Percentiles rank a stretch among this genome's conserved stretches.
phyloP scores from a whole-genome alignment of 2,888 invertebrate genomes.

The Ypsolopha sequella region DNA sequence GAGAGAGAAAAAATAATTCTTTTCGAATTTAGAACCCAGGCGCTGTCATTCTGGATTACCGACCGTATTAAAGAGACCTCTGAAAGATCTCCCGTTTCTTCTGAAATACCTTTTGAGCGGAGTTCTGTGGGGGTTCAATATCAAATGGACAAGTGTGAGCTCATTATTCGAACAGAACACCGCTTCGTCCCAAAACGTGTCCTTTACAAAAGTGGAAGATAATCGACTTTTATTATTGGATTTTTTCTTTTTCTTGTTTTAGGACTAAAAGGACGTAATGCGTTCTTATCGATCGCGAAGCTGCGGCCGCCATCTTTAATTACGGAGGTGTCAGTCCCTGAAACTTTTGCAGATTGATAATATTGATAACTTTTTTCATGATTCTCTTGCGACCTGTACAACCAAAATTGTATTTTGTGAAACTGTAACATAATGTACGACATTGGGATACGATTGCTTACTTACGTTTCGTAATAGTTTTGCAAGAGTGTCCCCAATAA shows the following conservation, averaged over 20 bases:
- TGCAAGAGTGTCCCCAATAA: too few species aligned
- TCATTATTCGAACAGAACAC: constrained; percentile 32
- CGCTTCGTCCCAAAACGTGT: constrained; percentile 39
- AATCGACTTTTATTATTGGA: constrained; percentile 30
- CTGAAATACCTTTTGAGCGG: not conserved
- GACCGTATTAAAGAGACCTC: constrained; percentile 18
- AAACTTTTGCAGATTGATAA: too few species aligned
- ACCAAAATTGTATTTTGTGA: too few species aligned
- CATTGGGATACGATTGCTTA: too few species aligned
- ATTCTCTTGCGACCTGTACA: too few species aligned
- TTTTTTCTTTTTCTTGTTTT: constrained; percentile 11
- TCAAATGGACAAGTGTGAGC: constrained; percentile 20
- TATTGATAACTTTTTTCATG: too few species aligned
- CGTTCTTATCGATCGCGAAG: too few species aligned
- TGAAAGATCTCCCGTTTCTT: constrained; percentile 14
- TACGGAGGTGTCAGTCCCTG: too few species aligned
- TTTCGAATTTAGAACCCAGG: constrained; percentile 40
- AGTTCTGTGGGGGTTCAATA: constrained; percentile 11
- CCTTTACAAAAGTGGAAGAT: constrained; percentile 34
- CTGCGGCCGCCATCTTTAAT: too few species aligned
- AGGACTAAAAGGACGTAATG: not conserved
- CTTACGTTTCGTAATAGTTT: too few species aligned
- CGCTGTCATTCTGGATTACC: constrained; percentile 33
- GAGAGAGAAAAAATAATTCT: constrained; percentile 30
- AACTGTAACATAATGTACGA: too few species aligned